Evolutionary conservation across 2,113 vertebrate species (phyloP), one percentile per base, ranked within the genome.

Genomic region (Pteruthius melanotis): DNA sequence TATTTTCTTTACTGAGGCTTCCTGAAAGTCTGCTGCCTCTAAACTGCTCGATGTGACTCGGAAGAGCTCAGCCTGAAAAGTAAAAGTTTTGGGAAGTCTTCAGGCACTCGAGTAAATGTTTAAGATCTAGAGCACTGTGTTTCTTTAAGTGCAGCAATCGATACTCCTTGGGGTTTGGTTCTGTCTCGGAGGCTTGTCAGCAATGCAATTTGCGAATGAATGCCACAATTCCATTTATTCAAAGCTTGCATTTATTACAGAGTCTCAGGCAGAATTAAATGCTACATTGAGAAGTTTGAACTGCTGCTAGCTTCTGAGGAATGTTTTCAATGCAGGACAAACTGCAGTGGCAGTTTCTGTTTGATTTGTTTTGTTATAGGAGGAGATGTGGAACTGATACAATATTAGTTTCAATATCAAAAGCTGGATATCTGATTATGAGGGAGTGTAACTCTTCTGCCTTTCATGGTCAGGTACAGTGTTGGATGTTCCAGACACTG

Each of bases 41-140:
- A 68, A 89, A 33, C 42, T 53, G 44, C 31, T 61, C 23, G 4
- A 52, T 8, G 18, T 50, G 53, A 60, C 18, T 68, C 59, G 3
- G 63, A 79, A 78, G 80, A 50, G 30, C 56, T 89, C 60, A 91
- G 52, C 69, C 61, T 47, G 68, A 60, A 81, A 93, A 95, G 61
- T 60, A 40, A 53, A 93, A 96, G 70, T 93, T 91, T 84, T 35
- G 49, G 57, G 49, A 93, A 79, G 78, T 86, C 90, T 71, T 84
- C 54, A 91, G 81, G 65, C n/a, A 49, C 70, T 78, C 5, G 15
- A 70, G 57, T 79, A 90, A 80, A 45, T 27, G 44, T 86, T 86
- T 49, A 89, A 79, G 75, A 63, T 64, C 89, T 83, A 52, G 70
- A 90, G 56, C 45, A 15, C 59, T 65, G 15, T 1, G 0, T 64